phyloP scores from a whole-genome alignment of 2,888 invertebrate species.

The Minunthozetes semirufus region DNA sequence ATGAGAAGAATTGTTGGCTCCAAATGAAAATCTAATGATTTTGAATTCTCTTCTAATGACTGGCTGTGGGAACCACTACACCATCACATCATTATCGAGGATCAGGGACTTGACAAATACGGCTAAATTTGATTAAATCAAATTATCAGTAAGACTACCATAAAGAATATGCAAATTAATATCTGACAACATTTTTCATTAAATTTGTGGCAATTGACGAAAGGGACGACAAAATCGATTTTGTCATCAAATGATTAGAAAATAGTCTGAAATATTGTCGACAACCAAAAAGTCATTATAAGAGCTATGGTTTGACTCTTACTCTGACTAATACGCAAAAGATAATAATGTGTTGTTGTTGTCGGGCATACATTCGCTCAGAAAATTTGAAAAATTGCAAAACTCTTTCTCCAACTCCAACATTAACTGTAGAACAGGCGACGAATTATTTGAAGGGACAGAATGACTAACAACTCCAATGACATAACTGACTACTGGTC shows the following conservation, averaged over 20 bases:
- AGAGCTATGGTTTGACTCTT: not conserved
- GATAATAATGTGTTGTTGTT: not conserved
- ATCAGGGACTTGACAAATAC: not conserved
- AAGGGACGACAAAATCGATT: not conserved
- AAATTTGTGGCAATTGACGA: not conserved
- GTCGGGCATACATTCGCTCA: not conserved
- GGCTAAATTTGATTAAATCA: not conserved
- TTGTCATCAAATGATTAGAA: not conserved
- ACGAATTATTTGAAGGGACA: constrained; percentile 16
- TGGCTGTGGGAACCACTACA: constrained; percentile 12
- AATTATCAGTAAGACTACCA: not conserved
- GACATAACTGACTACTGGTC: constrained; percentile 9
- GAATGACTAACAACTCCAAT: constrained; percentile 20
- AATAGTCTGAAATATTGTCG: constrained; percentile 1
- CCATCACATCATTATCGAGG: constrained; percentile 2
- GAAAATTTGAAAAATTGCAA: not conserved
- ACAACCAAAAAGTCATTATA: not conserved
- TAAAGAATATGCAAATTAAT: not conserved
- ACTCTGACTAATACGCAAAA: not conserved
- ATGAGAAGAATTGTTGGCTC: not conserved
- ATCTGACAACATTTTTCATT: not conserved
- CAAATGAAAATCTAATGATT: constrained; percentile 16
- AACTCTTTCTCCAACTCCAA: not conserved
- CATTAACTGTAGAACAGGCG: not conserved
- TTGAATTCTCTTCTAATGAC: constrained; percentile 6